phyloP scores from a whole-genome alignment of 2,113 vertebrate species.

The Scomber japonicus region DNA sequence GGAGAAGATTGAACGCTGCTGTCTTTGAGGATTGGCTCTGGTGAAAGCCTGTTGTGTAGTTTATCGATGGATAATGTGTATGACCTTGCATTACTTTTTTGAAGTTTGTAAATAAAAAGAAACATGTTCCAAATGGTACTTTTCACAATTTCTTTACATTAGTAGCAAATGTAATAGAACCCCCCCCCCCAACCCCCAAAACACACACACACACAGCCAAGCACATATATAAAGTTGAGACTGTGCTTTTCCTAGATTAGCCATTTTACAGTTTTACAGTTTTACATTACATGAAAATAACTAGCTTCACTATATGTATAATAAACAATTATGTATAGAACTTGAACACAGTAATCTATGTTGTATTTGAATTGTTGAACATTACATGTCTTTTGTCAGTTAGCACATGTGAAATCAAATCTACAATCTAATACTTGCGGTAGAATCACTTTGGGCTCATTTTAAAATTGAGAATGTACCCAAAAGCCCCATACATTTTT shows the following conservation, averaged over 20 bases:
- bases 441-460: too few species aligned
- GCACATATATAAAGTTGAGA: neutral
- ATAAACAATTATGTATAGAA: neutral
- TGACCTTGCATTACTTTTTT: conserved; percentile 62
- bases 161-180: neutral
- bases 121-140: conserved; percentile 69
- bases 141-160: conserved; percentile 49
- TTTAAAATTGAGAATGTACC: too few species aligned
- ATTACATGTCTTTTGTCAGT: neutral
- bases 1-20: conserved; percentile 67
- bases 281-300: neutral
- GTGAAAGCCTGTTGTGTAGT: conserved; percentile 70
- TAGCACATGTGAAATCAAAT: neutral
- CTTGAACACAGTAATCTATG: neutral
- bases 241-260: neutral
- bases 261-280: neutral
- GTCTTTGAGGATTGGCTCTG: conserved; percentile 61
- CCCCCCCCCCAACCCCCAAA: too few species aligned
- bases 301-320: neutral
- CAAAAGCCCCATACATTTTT: too few species aligned
- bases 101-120: conserved; percentile 85
- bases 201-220: conserved; percentile 1
- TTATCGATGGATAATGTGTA: conserved; percentile 65
- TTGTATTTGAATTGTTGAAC: neutral
- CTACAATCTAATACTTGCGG: too few species aligned